phyloP scores from a whole-genome alignment of 2,888 invertebrate species.

The Phymatocera aterrima region DNA sequence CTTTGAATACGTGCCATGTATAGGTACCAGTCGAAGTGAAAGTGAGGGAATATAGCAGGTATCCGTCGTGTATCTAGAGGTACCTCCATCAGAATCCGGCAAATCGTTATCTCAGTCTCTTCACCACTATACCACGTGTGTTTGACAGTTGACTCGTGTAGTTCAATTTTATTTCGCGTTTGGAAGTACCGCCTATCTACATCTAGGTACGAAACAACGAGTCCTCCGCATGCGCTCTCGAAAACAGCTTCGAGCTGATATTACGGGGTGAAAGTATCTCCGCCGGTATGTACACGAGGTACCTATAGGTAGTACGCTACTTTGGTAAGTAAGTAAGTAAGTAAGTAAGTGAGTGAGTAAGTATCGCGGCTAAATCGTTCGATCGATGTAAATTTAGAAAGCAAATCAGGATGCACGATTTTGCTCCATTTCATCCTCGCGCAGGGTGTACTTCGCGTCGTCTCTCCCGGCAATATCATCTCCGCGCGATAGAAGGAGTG shows the following conservation, averaged over 20 bases:
- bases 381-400: constrained; percentile 71
- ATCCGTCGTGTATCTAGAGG: too few species aligned
- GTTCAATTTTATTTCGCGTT: not conserved
- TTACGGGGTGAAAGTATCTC: constrained; percentile 68
- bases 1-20: too few species aligned
- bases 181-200: too few species aligned
- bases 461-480: too few species aligned
- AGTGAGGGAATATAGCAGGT: not conserved
- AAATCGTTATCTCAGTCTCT: not conserved
- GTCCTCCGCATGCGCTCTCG: not conserved
- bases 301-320: not conserved
- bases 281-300: too few species aligned
- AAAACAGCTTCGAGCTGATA: constrained; percentile 27
- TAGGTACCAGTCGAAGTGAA: not conserved
- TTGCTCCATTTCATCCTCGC: constrained; percentile 26
- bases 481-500: too few species aligned
- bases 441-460: not conserved
- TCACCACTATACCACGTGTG: not conserved
- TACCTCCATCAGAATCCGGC: not conserved
- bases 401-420: constrained; percentile 52
- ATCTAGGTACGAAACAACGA: too few species aligned
- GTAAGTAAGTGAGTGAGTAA: not conserved
- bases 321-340: not conserved
- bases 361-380: constrained; percentile 42
- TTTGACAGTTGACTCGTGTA: constrained; percentile 26